phyloP scores from a whole-genome alignment of 2,113 vertebrate species.

The Colossoma macropomum region DNA sequence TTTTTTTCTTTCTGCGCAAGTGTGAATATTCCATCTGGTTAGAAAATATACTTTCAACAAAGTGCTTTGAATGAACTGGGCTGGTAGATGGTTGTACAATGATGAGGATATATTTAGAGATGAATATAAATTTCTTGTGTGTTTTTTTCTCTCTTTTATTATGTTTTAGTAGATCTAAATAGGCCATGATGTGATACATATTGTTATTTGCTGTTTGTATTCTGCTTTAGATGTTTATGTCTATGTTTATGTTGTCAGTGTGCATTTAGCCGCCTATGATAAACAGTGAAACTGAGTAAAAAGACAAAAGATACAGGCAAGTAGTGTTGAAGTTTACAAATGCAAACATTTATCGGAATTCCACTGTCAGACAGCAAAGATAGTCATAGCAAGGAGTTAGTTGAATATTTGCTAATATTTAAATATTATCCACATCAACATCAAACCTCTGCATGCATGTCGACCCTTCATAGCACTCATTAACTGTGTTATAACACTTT shows the following conservation, averaged over 20 bases:
- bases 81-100: neutral
- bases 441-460: neutral
- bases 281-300: neutral
- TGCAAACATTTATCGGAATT: neutral
- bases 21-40: neutral
- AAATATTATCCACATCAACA: neutral
- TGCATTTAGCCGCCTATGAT: neutral
- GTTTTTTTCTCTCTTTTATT: neutral
- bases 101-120: neutral
- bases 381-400: neutral
- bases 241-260: neutral
- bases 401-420: too few species aligned
- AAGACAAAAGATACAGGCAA: neutral
- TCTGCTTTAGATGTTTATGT: neutral
- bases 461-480: neutral
- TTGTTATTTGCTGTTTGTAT: neutral
- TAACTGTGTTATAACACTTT: neutral
- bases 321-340: neutral
- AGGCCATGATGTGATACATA: neutral
- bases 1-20: neutral
- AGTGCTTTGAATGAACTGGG: neutral
- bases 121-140: neutral
- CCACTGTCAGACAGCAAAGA: neutral
- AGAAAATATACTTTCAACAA: neutral
- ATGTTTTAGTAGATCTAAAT: neutral